phyloP scores from a whole-genome alignment of 2,797 vertebrate genomes.

The Alauda arvensis region DNA sequence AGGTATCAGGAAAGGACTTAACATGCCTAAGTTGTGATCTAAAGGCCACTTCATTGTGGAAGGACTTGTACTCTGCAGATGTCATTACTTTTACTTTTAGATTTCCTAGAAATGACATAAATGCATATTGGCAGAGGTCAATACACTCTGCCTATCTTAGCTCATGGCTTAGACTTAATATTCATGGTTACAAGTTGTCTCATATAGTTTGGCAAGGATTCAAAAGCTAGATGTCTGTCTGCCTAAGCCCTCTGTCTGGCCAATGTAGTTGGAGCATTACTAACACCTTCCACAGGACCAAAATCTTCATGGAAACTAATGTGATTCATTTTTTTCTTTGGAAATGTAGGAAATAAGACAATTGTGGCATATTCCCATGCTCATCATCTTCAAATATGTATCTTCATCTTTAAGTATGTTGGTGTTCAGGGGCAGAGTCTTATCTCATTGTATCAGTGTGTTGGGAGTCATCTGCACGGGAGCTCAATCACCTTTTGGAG shows the following conservation, averaged over 20 bases:
- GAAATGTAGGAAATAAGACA: neutral
- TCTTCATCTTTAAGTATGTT: neutral
- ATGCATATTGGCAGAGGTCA: neutral
- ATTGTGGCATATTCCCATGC: neutral
- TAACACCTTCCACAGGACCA: neutral
- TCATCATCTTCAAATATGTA: neutral
- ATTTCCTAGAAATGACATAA: neutral
- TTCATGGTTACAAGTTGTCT: neutral
- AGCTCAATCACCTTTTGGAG: neutral
- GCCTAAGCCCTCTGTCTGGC: neutral
- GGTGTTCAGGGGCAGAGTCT: neutral
- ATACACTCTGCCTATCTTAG: neutral
- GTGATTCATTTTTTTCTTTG: neutral
- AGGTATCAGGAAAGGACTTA: conserved; percentile 13
- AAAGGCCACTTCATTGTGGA: neutral
- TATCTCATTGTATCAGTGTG: neutral
- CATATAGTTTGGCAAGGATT: neutral
- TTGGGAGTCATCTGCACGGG: neutral
- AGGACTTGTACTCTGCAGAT: neutral
- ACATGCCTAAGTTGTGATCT: neutral
- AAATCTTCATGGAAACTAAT: neutral
- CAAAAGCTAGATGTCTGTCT: neutral
- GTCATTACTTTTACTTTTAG: neutral
- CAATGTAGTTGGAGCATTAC: neutral
- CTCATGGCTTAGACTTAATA: neutral